Evolutionary conservation across 64 coral and sea anemone species (phyloP), one percentile per base, ranked within the genome.

Genomic region (Stylophora pistillata): DNA sequence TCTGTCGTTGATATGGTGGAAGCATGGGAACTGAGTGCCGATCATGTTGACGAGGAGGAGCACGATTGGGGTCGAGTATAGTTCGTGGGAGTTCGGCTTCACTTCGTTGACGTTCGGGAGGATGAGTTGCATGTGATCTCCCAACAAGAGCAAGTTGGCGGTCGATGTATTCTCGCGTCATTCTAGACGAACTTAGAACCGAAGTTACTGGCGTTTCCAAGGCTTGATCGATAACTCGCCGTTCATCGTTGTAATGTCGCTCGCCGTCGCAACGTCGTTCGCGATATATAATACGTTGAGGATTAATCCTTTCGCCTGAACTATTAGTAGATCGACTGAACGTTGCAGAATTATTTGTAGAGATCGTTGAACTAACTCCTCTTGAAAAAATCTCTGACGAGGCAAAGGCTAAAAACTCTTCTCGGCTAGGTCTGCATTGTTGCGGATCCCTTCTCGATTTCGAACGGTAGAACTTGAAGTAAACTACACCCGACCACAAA

Each of bases 351-450:
- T 84, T 84, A 84, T 53, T 53, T 11, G 80, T 84, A 1, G 80
- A 84, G 21, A 84, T 70, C 53, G 80, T 84, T 84, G 80, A 84
- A 53, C 61, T 64, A 64, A 41, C 62, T 26, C 80, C 80, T 54
- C 80, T 84, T 0, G 30, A 21, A n/a, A 13, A 20, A 33, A 84
- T 69, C 20, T 84, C 80, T 16, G 60, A 69, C 0, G 80, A 84
- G 21, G 80, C 80, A 55, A 84, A 84, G 15, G 80, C 80, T 64
- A 70, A 13, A 15, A 84, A 53, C 41, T 84, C 80, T 53, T 84
- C 80, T 55, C 80, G 13, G n/a, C n/a, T 68, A 11, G 33, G 80
- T 27, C 20, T 34, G 25, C 15, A 27, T 10, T 33, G 61, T 62
- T 23, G 33, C 26, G 37, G 53, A 6, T 70, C 34, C 13, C 30